Conservation (phyloP, 2,113 vertebrate species). For the Acanthisitta chloris region DNA sequence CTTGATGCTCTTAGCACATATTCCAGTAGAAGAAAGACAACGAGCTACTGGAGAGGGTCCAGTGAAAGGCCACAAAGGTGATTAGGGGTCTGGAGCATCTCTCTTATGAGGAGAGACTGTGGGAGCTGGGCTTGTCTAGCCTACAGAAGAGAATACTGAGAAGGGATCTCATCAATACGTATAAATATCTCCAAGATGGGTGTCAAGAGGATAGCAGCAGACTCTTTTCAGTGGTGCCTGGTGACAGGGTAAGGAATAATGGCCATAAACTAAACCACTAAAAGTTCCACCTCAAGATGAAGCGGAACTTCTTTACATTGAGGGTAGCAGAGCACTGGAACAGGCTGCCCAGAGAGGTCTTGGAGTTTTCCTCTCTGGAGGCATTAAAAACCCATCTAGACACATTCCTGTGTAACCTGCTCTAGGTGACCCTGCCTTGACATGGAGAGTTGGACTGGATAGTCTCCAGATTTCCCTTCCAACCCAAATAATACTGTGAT, state of each 20-base stretch:
- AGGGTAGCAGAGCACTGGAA: neutral
- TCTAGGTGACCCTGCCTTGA: too few species aligned
- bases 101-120: neutral
- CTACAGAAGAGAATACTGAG: neutral
- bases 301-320: neutral
- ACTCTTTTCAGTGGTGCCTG: neutral
- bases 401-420: too few species aligned
- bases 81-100: neutral
- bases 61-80: rapidly evolving
- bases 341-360: neutral
- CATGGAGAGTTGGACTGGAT: too few species aligned
- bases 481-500: too few species aligned
- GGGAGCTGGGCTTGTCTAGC: neutral
- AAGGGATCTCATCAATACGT: neutral
- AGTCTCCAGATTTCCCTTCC: too few species aligned
- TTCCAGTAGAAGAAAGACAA: too few species aligned
- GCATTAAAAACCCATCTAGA: too few species aligned
- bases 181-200: neutral
- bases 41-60: too few species aligned
- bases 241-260: neutral
- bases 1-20: neutral
- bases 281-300: neutral
- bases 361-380: too few species aligned
- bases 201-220: neutral
- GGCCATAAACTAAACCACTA: neutral